Percentiles rank a stretch among this genome's conserved stretches.
Conservation (phyloP, 2,888 invertebrate species). For the Abrostola tripartita region DNA sequence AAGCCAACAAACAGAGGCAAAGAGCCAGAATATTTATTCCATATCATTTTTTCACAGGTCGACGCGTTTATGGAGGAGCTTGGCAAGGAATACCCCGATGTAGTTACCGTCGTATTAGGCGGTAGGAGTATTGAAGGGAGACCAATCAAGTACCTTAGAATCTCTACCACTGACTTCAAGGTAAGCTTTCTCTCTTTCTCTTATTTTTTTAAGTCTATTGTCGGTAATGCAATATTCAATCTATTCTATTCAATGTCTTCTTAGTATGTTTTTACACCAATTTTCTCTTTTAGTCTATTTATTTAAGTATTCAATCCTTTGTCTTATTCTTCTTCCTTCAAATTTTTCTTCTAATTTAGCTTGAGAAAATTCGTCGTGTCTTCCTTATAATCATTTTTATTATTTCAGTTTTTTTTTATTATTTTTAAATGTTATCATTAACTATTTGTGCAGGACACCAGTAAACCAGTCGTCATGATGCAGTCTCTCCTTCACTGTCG, state of each 20-base stretch:
- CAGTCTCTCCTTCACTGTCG: slow-evolving; percentile 90
- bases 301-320: no score
- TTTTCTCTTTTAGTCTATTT: no score
- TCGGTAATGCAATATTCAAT: not conserved
- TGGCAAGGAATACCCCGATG: slow-evolving; percentile 66
- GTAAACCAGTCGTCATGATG: slow-evolving; percentile 87
- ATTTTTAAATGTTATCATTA: no score
- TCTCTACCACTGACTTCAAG: slow-evolving; percentile 85
- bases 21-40: no score
- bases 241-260: not conserved
- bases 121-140: slow-evolving; percentile 89
- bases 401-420: not conserved
- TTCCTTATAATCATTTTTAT: not conserved
- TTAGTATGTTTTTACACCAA: no score
- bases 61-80: slow-evolving; percentile 73
- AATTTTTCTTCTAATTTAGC: no score
- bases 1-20: no score
- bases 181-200: slow-evolving; percentile 49
- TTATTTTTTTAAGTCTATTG: not conserved
- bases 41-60: slow-evolving; percentile 63
- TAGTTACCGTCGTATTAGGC: slow-evolving; percentile 73
- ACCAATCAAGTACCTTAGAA: slow-evolving; percentile 86
- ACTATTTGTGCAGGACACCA: slow-evolving; percentile 68
- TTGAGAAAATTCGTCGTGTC: no score
- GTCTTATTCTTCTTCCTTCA: no score